A percentile compares a stretch with the other conserved stretches of the same genome.
Conservation (phyloP, 2,113 vertebrate genomes). For the Mormyrus iriodes region DNA sequence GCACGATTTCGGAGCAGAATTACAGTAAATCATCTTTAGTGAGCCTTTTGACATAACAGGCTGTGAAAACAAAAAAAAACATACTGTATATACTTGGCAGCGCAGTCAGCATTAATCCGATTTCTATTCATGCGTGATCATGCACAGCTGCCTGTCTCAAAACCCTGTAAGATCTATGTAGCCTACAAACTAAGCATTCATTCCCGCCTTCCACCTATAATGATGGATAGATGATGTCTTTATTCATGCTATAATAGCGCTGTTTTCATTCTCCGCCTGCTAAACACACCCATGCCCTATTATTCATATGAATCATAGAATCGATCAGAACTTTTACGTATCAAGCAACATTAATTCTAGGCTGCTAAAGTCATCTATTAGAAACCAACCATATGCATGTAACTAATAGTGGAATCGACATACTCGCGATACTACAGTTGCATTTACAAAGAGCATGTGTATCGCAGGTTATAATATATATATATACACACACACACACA, state of each 20-base stretch:
- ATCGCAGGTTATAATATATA: neutral
- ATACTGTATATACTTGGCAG: neutral
- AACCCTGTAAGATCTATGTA: neutral
- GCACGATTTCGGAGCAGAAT: neutral
- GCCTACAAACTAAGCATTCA: neutral
- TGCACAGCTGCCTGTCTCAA: neutral
- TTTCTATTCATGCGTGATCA: neutral
- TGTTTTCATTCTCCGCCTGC: neutral
- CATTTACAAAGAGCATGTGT: neutral
- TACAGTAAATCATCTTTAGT: constrained; percentile 18
- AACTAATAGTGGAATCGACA: neutral
- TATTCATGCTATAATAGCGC: neutral
- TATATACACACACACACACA: too few species aligned
- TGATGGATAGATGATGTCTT: neutral
- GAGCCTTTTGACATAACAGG: neutral
- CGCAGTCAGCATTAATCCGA: neutral
- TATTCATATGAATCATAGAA: neutral
- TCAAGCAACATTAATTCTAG: neutral
- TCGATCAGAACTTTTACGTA: neutral
- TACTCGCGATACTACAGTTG: neutral
- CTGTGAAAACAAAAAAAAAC: neutral
- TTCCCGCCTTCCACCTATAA: neutral
- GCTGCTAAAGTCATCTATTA: neutral
- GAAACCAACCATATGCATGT: neutral
- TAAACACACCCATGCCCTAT: constrained; percentile 5